phyloP scores from a whole-genome alignment of 2,113 vertebrate genomes.

The Lichenostomus cassidix region DNA sequence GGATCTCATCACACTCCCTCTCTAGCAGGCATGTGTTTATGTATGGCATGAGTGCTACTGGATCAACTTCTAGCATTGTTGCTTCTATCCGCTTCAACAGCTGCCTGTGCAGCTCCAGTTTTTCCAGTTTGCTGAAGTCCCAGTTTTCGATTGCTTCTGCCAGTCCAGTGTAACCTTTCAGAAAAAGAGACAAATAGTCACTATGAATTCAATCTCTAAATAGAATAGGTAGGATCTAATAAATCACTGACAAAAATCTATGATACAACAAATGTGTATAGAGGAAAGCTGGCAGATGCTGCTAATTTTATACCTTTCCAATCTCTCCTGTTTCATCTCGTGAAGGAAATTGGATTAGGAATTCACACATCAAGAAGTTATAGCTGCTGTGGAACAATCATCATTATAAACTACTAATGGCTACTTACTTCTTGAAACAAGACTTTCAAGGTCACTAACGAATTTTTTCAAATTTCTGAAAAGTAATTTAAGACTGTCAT shows the following conservation, averaged over 20 bases:
- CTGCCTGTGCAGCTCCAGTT: constrained; percentile 4
- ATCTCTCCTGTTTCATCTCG: neutral
- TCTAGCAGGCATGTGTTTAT: constrained; percentile 15
- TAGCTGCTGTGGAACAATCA: neutral
- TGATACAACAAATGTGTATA: fast-evolving
- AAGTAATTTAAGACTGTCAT: neutral
- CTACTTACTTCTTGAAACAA: neutral
- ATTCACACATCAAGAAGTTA: neutral
- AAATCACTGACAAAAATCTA: neutral
- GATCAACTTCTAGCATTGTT: constrained; percentile 12
- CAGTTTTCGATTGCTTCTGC: constrained; percentile 46
- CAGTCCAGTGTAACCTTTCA: constrained; percentile 26
- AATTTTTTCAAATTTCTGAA: neutral
- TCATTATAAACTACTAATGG: neutral
- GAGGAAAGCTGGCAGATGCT: neutral
- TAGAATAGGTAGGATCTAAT: neutral
- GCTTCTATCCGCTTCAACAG: constrained; percentile 41
- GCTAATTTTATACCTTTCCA: neutral
- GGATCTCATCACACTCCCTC: constrained; percentile 38
- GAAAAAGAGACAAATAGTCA: neutral
- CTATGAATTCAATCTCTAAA: neutral
- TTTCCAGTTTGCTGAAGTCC: constrained; percentile 50
- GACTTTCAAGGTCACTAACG: neutral
- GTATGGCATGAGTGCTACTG: neutral
- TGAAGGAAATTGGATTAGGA: neutral